Evolutionary conservation across 2,888 invertebrate genomes (phyloP).

Genomic region (Lathronympha strigana): DNA sequence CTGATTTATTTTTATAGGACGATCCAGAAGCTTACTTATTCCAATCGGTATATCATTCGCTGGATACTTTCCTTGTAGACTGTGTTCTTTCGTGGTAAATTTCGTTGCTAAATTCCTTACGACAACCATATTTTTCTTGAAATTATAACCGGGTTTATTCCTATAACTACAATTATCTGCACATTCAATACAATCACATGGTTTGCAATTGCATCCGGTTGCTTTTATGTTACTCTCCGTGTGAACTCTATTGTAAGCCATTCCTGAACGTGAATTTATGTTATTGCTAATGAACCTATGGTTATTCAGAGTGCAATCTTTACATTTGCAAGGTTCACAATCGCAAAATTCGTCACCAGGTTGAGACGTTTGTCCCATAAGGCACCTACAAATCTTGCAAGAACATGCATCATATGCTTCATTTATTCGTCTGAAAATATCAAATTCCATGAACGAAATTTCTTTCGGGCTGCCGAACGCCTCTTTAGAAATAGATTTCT

Average conservation of each 20-base stretch:
- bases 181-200: slow-evolving; percentile 54
- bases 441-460: slow-evolving; percentile 45
- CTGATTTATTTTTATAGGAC: not conserved
- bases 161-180: slow-evolving; percentile 47
- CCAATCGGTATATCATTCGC: slow-evolving; percentile 59
- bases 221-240: slow-evolving; percentile 39
- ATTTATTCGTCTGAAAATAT: slow-evolving; percentile 63
- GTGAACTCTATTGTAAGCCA: not conserved
- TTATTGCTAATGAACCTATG: slow-evolving; percentile 26
- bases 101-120: slow-evolving; percentile 49
- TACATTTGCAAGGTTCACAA: slow-evolving; percentile 44
- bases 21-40: slow-evolving; percentile 49
- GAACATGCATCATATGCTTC: slow-evolving; percentile 69
- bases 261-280: not conserved
- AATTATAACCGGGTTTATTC: slow-evolving; percentile 57
- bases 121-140: slow-evolving; percentile 50
- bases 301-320: slow-evolving; percentile 37
- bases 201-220: slow-evolving; percentile 53
- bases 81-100: slow-evolving; percentile 52
- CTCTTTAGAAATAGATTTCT: slow-evolving; percentile 44
- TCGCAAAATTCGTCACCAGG: slow-evolving; percentile 36
- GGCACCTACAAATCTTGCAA: slow-evolving; percentile 73
- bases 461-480: slow-evolving; percentile 17
- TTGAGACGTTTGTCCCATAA: slow-evolving; percentile 47
- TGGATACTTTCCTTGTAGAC: slow-evolving; percentile 44